A percentile compares a stretch with the other conserved stretches of the same genome.
Conservation (phyloP, 2,113 vertebrate genomes). For the Echinops telfairi region DNA sequence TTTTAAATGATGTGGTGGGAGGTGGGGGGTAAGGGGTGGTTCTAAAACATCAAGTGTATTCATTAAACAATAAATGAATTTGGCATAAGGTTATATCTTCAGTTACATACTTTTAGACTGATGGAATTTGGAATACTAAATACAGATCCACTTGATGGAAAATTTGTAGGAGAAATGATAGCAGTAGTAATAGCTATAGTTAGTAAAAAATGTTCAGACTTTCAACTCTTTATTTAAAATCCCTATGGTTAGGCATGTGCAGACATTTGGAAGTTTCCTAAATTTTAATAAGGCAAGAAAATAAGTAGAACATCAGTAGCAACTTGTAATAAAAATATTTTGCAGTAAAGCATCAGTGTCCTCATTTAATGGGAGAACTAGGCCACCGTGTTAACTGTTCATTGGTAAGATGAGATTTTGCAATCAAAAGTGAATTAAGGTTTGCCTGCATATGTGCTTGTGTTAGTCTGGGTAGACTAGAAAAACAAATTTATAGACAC, state of each 20-base stretch:
- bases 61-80: conserved; percentile 56
- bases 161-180: not conserved
- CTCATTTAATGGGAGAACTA: not conserved
- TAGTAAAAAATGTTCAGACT: not conserved
- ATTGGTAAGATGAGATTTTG: not conserved
- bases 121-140: not conserved
- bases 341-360: not conserved
- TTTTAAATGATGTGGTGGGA: conserved; percentile 53
- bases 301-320: not conserved
- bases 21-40: not conserved
- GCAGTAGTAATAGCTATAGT: not conserved
- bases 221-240: not conserved
- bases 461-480: no score
- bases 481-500: no score
- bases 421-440: not conserved
- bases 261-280: conserved; percentile 5
- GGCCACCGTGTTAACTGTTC: not conserved
- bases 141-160: not conserved
- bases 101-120: not conserved
- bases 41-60: conserved; percentile 21
- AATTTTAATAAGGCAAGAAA: not conserved
- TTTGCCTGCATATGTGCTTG: not conserved
- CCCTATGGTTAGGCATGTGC: not conserved
- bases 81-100: conserved; percentile 37
- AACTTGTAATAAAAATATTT: not conserved